Percentiles rank a stretch among this genome's conserved stretches.
Evolutionary conservation across 2,797 vertebrate species (phyloP).

Genomic region (Pachyuromys duprasi): DNA sequence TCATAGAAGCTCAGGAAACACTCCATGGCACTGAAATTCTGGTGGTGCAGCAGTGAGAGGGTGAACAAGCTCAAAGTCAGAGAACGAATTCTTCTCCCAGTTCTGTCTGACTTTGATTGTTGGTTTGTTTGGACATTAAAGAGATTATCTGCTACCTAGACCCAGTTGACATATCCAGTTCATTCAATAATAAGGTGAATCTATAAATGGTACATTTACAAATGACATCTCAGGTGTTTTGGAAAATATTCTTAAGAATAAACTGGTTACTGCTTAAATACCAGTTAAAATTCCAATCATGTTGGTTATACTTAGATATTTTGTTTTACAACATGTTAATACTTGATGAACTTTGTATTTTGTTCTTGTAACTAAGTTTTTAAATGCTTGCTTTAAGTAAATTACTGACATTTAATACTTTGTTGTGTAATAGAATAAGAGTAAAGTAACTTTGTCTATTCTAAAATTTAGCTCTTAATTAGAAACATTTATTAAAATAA

Average conservation of each 20-base stretch:
- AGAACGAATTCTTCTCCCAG: neutral
- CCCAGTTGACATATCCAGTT: no score
- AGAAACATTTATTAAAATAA: neutral
- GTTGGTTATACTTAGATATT: neutral
- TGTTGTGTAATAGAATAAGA: neutral
- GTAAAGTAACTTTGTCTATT: neutral
- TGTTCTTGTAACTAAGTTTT: neutral
- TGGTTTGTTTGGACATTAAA: neutral
- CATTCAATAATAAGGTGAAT: neutral
- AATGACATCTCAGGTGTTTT: neutral
- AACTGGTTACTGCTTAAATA: neutral
- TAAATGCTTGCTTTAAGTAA: neutral
- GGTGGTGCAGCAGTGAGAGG: neutral
- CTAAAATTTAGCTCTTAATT: neutral
- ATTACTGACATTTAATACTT: neutral
- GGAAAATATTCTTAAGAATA: neutral
- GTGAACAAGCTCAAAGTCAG: neutral
- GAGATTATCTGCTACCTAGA: neutral
- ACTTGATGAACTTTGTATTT: neutral
- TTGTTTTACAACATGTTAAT: neutral
- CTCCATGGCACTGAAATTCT: neutral
- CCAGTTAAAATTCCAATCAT: neutral
- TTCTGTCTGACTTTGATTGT: neutral
- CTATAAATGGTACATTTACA: no score
- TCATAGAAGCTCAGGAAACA: fast-evolving